Evolutionary conservation across 2,113 vertebrate species (phyloP), one percentile per base, ranked within the genome.

Genomic region (Semicossyphus pulcher): DNA sequence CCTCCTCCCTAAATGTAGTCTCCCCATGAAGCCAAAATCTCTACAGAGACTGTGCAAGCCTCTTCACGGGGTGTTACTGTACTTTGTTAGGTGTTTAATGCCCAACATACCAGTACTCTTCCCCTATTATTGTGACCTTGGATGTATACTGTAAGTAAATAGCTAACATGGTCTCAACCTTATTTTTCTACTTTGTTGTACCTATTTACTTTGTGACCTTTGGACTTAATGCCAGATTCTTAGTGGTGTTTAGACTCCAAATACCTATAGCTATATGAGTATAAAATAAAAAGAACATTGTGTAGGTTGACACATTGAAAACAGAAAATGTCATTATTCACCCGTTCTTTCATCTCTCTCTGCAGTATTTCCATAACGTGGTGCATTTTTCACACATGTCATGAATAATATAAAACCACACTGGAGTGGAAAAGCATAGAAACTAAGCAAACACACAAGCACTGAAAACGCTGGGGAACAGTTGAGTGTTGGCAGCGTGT

Each of bases 181-280:
- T 84, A 86, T 78, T 87, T 88, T 88, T 88, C 71, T 89, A 89
- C 79, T 82, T 71, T 80, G 29, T 71, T 59, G 65, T 78, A 67
- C 60, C 47, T 68, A 69, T 75, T 83, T 65, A 73, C 75, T 67
- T 72, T 71, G 62, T 78, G 62, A 61, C 58, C 36, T 62, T 73
- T 61, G 44, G 42, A 80, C 57, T 66, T 15, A 28, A 51, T 23
- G 54, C 31, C 57, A 54, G 57, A 69, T 60, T 71, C 56, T 67
- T 44, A 58, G 31, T 44, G 34, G 49, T 52, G 64, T 81, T 64
- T 39, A 64, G 54, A 54, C 20, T 77, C 21, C 16, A 23, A 44
- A n/a, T 44, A 44, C 41, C 41, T n/a, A 44, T 44, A 44, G 41
- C 16, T 44, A 59, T n/a, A 70, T 49, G 62, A 56, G 31, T 59